These are phyloP conservation scores for Sorex fumeus DNA, from an alignment of 2,113 vertebrate genomes.

Conservation along the genomic window DNA sequence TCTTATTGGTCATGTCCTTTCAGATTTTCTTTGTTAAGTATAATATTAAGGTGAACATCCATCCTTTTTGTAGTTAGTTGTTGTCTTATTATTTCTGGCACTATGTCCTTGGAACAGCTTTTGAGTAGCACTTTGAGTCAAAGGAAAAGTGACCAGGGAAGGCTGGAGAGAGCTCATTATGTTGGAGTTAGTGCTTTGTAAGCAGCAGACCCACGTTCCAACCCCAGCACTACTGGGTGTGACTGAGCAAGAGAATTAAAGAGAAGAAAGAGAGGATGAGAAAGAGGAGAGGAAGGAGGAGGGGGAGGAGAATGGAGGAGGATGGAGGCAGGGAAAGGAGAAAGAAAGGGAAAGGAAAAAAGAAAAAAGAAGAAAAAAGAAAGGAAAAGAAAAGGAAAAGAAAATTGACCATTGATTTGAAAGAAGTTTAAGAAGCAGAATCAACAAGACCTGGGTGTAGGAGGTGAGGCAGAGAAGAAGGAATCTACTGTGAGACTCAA, in stretches of 20 bases:
- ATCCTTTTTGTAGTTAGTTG: slow-evolving; percentile 27
- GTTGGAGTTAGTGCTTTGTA: too few species aligned
- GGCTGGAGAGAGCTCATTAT: too few species aligned
- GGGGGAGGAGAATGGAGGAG: too few species aligned
- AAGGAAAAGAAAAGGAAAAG: not conserved
- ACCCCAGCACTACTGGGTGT: too few species aligned
- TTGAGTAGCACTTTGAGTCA: slow-evolving; percentile 29
- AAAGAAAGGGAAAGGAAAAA: too few species aligned
- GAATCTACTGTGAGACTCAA: slow-evolving; percentile 23
- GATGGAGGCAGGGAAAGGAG: too few species aligned
- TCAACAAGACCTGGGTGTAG: slow-evolving; percentile 16
- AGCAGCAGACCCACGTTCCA: too few species aligned
- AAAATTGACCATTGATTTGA: slow-evolving; percentile 17
- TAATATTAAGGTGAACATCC: not conserved
- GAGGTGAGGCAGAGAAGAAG: slow-evolving; percentile 60
- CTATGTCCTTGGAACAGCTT: slow-evolving; percentile 60
- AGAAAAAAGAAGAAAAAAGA: too few species aligned
- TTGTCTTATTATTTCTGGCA: not conserved
- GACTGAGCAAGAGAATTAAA: too few species aligned
- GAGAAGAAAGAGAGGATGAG: too few species aligned
- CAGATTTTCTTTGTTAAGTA: slow-evolving; percentile 2
- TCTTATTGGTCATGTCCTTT: slow-evolving; percentile 33
- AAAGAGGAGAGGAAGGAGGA: too few species aligned
- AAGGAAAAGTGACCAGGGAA: slow-evolving; percentile 10
- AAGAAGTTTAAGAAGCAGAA: slow-evolving; percentile 54